phyloP scores from a whole-genome alignment of 2,113 vertebrate species.

The Psittacula cyanocephala region DNA sequence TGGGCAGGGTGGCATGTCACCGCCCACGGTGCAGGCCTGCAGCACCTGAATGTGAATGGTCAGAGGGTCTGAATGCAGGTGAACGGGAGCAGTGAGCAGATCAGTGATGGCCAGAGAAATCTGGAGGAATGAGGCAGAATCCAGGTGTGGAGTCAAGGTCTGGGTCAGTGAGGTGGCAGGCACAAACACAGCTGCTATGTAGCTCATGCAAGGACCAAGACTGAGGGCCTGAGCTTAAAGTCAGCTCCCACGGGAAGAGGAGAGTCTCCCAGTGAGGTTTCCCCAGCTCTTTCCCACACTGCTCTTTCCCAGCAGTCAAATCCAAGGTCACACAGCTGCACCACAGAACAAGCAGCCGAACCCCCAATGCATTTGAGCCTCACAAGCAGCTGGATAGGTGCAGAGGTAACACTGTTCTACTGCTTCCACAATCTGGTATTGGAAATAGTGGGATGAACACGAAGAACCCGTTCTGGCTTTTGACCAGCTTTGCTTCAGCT shows the following conservation, averaged over 20 bases:
- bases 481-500: not conserved
- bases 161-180: not conserved
- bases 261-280: not conserved
- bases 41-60: not conserved
- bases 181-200: not conserved
- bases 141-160: not conserved
- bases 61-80: not conserved
- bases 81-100: not conserved
- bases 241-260: not conserved
- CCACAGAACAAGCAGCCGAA: not conserved
- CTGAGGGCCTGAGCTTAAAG: not conserved
- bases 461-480: not conserved
- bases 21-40: not conserved
- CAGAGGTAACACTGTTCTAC: not conserved
- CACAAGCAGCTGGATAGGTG: not conserved
- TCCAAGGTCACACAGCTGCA: not conserved
- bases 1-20: not conserved
- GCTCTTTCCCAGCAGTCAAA: not conserved
- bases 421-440: not conserved
- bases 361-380: not conserved
- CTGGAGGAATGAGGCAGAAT: not conserved
- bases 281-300: not conserved
- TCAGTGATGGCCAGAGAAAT: not conserved
- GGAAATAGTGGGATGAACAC: not conserved
- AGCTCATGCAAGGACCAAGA: not conserved